A percentile compares a stretch with the other conserved stretches of the same genome.
Conservation (phyloP, 2,113 vertebrate genomes). For the Grammomys dolichurus region DNA sequence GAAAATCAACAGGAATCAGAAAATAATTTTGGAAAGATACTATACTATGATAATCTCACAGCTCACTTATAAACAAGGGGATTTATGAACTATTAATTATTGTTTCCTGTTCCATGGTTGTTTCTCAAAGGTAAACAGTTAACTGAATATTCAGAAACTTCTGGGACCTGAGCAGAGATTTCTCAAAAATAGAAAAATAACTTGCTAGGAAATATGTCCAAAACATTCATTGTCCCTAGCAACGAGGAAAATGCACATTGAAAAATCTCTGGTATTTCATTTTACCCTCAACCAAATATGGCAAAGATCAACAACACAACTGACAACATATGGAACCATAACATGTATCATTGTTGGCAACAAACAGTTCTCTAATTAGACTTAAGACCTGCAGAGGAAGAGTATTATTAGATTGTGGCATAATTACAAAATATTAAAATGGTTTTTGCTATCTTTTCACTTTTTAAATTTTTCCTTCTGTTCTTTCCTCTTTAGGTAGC, state of each 20-base stretch:
- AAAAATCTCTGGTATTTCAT: background rate
- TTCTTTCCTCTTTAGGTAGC: background rate
- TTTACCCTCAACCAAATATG: background rate
- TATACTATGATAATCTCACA: constrained; percentile 14
- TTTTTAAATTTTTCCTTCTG: background rate
- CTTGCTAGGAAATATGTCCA: background rate
- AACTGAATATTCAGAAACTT: background rate
- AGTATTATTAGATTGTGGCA: background rate
- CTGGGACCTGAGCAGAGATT: background rate
- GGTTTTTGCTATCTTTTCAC: background rate
- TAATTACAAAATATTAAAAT: background rate
- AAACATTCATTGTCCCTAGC: background rate
- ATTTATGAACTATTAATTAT: constrained; percentile 38
- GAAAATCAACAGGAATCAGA: background rate
- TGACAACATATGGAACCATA: background rate
- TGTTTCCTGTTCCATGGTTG: background rate
- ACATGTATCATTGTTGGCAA: background rate
- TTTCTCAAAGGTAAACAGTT: background rate
- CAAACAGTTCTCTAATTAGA: background rate
- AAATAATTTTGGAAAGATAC: background rate
- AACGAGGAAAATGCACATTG: background rate
- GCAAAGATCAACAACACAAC: background rate
- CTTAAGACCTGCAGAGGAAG: background rate
- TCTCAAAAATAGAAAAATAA: background rate
- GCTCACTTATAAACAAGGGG: constrained; percentile 34